These are phyloP conservation scores for Lontra canadensis DNA, from an alignment of 2,113 vertebrate genomes.

Conservation along the genomic window DNA sequence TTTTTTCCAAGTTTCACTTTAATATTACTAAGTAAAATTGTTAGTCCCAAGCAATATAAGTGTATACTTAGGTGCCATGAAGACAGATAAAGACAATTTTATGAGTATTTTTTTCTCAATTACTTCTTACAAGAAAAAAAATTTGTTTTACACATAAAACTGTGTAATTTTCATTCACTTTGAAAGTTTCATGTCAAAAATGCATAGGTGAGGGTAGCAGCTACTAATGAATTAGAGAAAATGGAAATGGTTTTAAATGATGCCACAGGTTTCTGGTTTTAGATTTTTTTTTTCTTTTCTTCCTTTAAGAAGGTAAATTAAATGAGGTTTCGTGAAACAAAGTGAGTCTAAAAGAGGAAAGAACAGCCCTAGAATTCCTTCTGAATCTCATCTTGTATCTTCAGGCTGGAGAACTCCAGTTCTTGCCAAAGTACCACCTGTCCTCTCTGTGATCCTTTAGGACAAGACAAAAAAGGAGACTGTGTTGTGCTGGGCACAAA, in stretches of 20 bases:
- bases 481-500: not conserved
- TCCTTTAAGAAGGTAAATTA: not conserved
- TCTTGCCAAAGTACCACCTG: not conserved
- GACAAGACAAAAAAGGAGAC: not conserved
- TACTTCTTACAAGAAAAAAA: conserved; percentile 15
- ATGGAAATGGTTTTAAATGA: conserved; percentile 1
- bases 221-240: conserved; percentile 17
- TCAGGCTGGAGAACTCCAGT: not conserved
- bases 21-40: not conserved
- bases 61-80: not conserved
- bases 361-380: not conserved
- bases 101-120: not conserved
- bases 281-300: not conserved
- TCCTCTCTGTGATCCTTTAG: not conserved
- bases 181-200: conserved; percentile 33
- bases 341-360: not conserved
- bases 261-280: not conserved
- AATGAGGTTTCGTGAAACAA: not conserved
- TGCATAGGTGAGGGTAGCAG: not conserved
- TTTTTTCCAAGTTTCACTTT: not conserved
- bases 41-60: conserved; percentile 2
- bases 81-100: not conserved
- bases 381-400: not conserved
- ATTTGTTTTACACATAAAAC: conserved; percentile 17
- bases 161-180: not conserved